Percentiles rank a stretch among this genome's conserved stretches.
phyloP scores from a whole-genome alignment of 1,140 invertebrate genomes.

The Cyrtorhinus lividipennis region DNA sequence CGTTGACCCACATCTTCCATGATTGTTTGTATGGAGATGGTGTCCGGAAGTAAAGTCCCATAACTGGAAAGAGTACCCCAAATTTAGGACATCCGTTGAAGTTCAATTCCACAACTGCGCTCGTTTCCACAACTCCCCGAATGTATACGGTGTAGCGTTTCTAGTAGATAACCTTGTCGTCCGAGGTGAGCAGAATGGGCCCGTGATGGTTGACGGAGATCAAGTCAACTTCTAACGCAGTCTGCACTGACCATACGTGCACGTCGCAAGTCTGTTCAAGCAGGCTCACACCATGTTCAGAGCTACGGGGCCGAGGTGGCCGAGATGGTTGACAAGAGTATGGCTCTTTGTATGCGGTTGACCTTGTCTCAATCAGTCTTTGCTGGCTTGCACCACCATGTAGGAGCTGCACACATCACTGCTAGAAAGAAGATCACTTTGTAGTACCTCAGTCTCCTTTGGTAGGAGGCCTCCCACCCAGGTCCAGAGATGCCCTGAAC shows the following conservation, averaged over 20 bases:
- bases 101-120: background rate
- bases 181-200: background rate
- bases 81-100: background rate
- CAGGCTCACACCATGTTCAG: background rate
- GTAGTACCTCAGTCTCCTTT: too few relatives aligned
- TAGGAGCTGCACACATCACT: too few relatives aligned
- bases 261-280: background rate
- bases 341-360: too few relatives aligned
- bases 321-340: too few relatives aligned
- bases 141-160: background rate
- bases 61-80: background rate
- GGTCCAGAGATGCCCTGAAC: too few relatives aligned
- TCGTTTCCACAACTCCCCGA: background rate
- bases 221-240: background rate
- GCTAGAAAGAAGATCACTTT: too few relatives aligned
- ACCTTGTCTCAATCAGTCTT: too few relatives aligned
- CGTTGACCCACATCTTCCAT: constrained; percentile 10
- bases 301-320: background rate
- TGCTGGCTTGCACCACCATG: too few relatives aligned
- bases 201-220: background rate
- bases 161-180: background rate
- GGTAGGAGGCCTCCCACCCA: too few relatives aligned
- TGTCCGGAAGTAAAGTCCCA: constrained; percentile 2
- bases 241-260: constrained; percentile 8
- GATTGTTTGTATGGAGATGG: background rate